Evolutionary conservation across 2,797 vertebrate species (phyloP).

Genomic region (Perodicticus potto): DNA sequence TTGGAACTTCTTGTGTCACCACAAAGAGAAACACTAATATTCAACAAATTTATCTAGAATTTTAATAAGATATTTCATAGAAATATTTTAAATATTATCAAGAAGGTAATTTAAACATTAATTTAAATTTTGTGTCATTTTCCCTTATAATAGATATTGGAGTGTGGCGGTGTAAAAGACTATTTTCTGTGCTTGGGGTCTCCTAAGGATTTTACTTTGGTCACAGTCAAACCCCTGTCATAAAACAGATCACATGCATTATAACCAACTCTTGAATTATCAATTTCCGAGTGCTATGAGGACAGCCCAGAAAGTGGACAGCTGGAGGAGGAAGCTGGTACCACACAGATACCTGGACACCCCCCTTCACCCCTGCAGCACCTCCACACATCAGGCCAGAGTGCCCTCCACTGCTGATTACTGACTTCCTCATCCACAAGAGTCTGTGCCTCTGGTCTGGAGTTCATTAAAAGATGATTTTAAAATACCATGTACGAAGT

Average conservation of each 20-base stretch:
- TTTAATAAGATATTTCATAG: conserved; percentile 4
- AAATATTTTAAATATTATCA: not conserved
- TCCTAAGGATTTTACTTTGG: not conserved
- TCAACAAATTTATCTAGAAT: not conserved
- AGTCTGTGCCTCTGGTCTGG: not conserved
- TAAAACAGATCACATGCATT: not conserved
- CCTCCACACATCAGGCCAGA: not conserved
- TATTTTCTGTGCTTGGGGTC: not conserved
- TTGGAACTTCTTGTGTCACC: not conserved
- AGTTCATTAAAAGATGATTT: not conserved
- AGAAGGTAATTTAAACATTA: not conserved
- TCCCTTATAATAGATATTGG: too few relatives aligned
- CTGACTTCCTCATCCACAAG: not conserved
- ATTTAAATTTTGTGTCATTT: conserved; percentile 25
- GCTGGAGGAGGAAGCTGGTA: not conserved
- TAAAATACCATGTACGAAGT: not conserved
- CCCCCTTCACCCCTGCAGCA: not conserved
- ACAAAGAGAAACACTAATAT: not conserved
- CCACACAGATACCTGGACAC: not conserved
- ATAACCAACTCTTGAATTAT: not conserved
- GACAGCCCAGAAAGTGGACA: not conserved
- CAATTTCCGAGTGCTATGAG: not conserved
- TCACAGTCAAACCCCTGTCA: not conserved
- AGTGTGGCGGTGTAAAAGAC: not conserved
- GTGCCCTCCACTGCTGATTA: too few relatives aligned